phyloP scores from a whole-genome alignment of 2,888 invertebrate genomes.

The Crepidodera aurea region DNA sequence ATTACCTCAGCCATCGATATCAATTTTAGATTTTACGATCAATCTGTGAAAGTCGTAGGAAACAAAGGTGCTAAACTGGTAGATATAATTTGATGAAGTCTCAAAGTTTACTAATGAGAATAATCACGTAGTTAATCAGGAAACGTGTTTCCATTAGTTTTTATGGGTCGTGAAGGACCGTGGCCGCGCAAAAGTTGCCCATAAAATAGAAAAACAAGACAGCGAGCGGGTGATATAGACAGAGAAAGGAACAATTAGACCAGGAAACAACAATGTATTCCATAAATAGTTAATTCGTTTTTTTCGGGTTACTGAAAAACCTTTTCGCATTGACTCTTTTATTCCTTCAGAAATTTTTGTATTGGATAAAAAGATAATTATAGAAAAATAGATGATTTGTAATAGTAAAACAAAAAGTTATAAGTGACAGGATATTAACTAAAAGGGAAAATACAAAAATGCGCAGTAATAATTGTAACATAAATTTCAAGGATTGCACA shows the following conservation, averaged over 20 bases:
- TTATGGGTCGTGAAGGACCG: constrained; percentile 50
- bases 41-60: not conserved
- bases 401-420: no score
- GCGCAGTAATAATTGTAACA: no score
- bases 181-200: constrained; percentile 45
- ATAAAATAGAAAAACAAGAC: constrained; percentile 50
- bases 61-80: constrained; percentile 22
- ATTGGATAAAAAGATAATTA: no score
- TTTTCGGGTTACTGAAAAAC: no score
- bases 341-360: no score
- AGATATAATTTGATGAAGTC: constrained; percentile 40
- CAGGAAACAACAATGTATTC: constrained; percentile 2
- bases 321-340: no score
- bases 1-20: not conserved
- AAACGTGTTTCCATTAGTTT: constrained; percentile 52
- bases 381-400: no score
- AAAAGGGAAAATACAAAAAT: no score
- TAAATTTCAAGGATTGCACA: no score
- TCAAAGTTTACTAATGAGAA: constrained; percentile 49
- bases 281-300: not conserved
- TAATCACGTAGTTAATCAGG: constrained; percentile 52
- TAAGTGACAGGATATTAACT: no score
- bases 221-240: constrained; percentile 30
- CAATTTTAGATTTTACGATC: constrained; percentile 4
- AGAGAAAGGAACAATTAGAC: constrained; percentile 17